Evolutionary conservation across 1,140 invertebrate species (phyloP), one percentile per base, ranked within the genome.

Genomic region (Leptinotarsa lineolata): DNA sequence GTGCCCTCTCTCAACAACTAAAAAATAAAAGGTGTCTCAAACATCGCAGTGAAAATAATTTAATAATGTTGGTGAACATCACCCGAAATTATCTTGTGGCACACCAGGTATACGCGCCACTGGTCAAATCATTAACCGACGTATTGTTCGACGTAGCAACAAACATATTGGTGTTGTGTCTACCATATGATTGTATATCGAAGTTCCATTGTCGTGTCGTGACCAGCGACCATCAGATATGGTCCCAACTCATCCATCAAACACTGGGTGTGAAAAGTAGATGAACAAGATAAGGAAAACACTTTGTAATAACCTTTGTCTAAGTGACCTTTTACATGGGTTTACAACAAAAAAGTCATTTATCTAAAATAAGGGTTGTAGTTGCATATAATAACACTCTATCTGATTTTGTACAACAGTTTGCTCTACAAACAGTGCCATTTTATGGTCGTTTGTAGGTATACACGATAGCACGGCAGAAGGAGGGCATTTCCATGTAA

Each of bases 241-340:
- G 76, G 74, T 72, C 74, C 75, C 81, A 74, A 75, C 74, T 80
- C 82, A 83, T 83, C 82, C 82, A 83, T 83, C 82, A 83, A 83
- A 80, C 73, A 76, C 71, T 83, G 80, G 80, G 82, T 83, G 82
- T 82, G 81, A 83, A 83, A 82, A 82, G 77, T 77, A 73, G 82
- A 81, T 82, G 80, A 77, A 81, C 77, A 80, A 83, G 82, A 83
- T 83, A 83, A 83, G 77, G 77, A 79, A 82, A 83, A 82, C 81
- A 83, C 80, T 83, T 82, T 82, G 82, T 82, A 82, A 80, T 81
- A 81, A 83, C 80, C 80, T 81, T 81, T 83, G 81, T 82, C 79
- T 80, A 80, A 82, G 74, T 75, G 79, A 81, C 80, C 81, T 81
- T 81, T 83, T 83, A 83, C 81, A 82, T 78, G 77, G 80, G 76